Percentiles rank a stretch among this genome's conserved stretches.
Conservation (phyloP, 2,113 vertebrate genomes). For the Clarias gariepinus region DNA sequence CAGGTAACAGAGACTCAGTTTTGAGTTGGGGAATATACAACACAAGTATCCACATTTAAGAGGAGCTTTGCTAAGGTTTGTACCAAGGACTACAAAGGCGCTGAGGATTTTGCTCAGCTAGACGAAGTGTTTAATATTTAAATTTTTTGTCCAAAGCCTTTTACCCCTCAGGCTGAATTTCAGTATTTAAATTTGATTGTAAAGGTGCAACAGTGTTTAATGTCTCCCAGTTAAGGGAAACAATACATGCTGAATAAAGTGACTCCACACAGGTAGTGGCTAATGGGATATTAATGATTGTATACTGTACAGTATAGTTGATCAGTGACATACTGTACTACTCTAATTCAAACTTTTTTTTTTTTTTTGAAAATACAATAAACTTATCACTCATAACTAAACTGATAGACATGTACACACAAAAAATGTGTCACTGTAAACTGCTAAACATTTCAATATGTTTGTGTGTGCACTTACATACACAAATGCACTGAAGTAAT, state of each 20-base stretch:
- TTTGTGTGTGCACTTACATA: not conserved
- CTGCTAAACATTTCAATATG: not conserved
- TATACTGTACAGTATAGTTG: not conserved
- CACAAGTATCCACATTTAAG: not conserved
- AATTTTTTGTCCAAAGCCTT: not conserved
- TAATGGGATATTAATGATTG: constrained; percentile 5
- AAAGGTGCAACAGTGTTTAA: constrained; percentile 22
- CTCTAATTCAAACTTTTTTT: constrained; percentile 13
- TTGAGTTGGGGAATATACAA: constrained; percentile 52
- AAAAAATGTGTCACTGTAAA: constrained; percentile 2
- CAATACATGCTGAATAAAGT: not conserved
- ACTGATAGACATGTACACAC: constrained; percentile 20
- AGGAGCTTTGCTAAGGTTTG: constrained; percentile 9
- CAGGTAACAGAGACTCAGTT: constrained; percentile 77
- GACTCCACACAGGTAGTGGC: not conserved
- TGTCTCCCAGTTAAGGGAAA: not conserved
- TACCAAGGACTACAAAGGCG: not conserved
- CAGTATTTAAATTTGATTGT: constrained; percentile 21
- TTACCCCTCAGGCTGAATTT: not conserved
- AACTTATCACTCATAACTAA: constrained; percentile 18
- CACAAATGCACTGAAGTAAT: constrained; percentile 35
- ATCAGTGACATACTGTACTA: not conserved
- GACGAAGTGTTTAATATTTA: constrained; percentile 34
- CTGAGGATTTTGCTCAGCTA: constrained; percentile 7
- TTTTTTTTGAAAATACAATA: not conserved